Evolutionary conservation across 64 coral and sea anemone genomes (phyloP), one percentile per base, ranked within the genome.

Genomic region (Porites australiensis): DNA sequence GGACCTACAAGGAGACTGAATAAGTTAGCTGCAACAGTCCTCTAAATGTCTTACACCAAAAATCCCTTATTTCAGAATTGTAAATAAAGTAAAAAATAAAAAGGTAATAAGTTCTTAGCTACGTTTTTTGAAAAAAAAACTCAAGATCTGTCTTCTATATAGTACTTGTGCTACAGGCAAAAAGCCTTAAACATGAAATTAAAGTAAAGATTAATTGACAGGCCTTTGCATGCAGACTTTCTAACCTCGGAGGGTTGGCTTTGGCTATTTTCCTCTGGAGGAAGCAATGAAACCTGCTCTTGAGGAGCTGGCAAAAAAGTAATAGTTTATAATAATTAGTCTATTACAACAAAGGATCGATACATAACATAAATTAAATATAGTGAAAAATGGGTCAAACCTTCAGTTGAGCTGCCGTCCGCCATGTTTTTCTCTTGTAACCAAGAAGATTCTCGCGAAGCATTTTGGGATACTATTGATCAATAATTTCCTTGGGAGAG

Each of bases 351-450:
- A 64, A 12, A 6, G 7, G 23, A 19, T 46, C 48, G 13, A 74
- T 61, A 72, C 48, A 68, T 10, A 53, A 51, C 10, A 48, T 37
- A 37, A 37, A 37, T 37, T 37, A 79, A 46, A 55, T 55, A 15
- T 7, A 27, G 6, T 57, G 8, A 15, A n/a, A 8, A 21, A 90
- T 43, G 4, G 10, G 8, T 15, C 45, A n/a, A 84, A 84, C 81
- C 81, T 84, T 84, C 81, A 19, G 2, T 22, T 65, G 81, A 2
- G 45, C 18, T 69, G 45, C 81, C 75, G 94, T 92, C 94, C 94
- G 94, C 94, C 94, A 96, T 96, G 94, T 96, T 95, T 79, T 81
- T 19, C 51, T 81, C 74, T 87, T 86, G 94, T 96, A 82, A 96
- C 94, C 77, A 96, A 78, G 92, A 50, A 94, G 45, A 82, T 74